A percentile compares a stretch with the other conserved stretches of the same genome.
Evolutionary conservation across 1,140 invertebrate species (phyloP).

Genomic region (Eupristina koningsbergeri): DNA sequence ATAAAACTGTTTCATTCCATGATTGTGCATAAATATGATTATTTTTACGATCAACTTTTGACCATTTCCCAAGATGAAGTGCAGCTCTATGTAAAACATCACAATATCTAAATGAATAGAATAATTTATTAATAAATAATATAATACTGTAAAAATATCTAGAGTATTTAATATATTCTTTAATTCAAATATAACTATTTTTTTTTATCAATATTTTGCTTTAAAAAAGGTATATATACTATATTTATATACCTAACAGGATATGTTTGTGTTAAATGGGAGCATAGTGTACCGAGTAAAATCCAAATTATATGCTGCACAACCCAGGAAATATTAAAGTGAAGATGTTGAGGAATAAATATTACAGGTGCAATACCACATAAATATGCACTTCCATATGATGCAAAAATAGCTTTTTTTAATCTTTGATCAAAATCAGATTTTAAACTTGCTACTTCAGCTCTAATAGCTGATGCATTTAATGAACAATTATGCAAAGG

Average conservation of each 20-base stretch:
- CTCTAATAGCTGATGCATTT: conserved; percentile 81
- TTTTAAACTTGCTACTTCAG: conserved; percentile 88
- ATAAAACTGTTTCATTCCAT: conserved; percentile 84
- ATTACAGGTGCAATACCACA: conserved; percentile 89
- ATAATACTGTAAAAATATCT: neutral
- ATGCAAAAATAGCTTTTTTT: conserved; percentile 92
- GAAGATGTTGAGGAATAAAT: conserved; percentile 82
- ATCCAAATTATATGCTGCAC: conserved; percentile 87
- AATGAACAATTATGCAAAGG: conserved; percentile 82
- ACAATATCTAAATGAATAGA: conserved; percentile 78
- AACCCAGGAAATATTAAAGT: conserved; percentile 90
- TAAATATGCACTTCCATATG: conserved; percentile 92
- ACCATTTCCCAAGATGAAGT: conserved; percentile 91
- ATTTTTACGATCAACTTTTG: conserved; percentile 79
- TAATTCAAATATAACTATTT: too few species aligned
- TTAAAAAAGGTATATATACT: too few species aligned
- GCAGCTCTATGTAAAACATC: conserved; percentile 92
- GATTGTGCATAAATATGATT: conserved; percentile 77
- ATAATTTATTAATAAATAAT: neutral
- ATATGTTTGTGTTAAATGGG: conserved; percentile 85
- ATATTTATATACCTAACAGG: conserved; percentile 73
- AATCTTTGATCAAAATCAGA: conserved; percentile 91
- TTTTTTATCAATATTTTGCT: too few species aligned
- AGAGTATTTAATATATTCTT: neutral
- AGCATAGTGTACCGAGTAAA: conserved; percentile 86